Percentiles rank a stretch among this genome's conserved stretches.
Evolutionary conservation across 2,797 vertebrate species (phyloP).

Genomic region (Sebastes vulpes): DNA sequence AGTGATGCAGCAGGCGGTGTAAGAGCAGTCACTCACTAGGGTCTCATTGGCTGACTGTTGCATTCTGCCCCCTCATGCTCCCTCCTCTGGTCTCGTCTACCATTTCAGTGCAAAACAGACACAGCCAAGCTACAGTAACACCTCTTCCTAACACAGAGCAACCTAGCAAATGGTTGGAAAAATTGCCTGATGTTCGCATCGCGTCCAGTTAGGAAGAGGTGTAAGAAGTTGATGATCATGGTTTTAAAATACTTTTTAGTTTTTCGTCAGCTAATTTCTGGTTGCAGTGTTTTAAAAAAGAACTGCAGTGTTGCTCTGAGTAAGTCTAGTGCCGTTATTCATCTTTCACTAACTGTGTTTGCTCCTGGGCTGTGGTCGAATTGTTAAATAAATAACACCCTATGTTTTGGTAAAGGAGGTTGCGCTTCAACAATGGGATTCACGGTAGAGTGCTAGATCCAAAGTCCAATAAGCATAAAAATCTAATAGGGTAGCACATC

Average conservation of each 20-base stretch:
- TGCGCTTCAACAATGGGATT: too few species aligned
- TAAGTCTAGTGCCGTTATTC: neutral
- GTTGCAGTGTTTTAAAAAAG: neutral
- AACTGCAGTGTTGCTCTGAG: neutral
- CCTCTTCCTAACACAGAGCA: too few species aligned
- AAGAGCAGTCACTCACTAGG: neutral
- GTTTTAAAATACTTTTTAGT: neutral
- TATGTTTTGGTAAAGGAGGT: too few species aligned
- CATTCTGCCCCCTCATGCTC: neutral
- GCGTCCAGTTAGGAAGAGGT: too few species aligned
- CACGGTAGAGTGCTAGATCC: too few species aligned
- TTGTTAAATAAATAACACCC: too few species aligned
- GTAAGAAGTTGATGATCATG: neutral
- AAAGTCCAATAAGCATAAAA: too few species aligned
- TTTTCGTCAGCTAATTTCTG: neutral
- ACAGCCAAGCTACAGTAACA: neutral
- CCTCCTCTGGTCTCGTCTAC: neutral
- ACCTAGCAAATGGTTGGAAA: too few species aligned
- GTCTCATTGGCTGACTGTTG: neutral
- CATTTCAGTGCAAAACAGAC: neutral
- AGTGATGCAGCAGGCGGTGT: neutral
- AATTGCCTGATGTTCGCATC: too few species aligned
- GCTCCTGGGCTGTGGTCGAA: too few species aligned
- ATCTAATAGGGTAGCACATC: too few species aligned
- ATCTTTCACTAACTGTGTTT: neutral